phyloP scores from a whole-genome alignment of 2,113 vertebrate genomes.

The Pimephales promelas region DNA sequence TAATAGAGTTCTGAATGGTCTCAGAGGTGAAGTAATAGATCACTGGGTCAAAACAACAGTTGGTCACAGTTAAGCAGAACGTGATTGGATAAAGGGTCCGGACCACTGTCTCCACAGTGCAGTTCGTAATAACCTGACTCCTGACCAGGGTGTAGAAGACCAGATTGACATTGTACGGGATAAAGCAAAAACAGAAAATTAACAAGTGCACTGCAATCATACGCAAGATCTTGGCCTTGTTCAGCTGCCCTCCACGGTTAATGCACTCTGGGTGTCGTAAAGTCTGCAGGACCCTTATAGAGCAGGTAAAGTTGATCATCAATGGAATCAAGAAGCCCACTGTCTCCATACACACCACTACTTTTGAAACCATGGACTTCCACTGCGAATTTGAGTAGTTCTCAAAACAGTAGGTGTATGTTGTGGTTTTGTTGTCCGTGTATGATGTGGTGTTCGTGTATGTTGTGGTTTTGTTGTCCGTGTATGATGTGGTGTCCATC shows the following conservation, averaged over 20 bases:
- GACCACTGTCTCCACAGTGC: slow-evolving; percentile 74
- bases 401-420: slow-evolving; percentile 83
- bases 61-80: slow-evolving; percentile 83
- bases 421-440: background rate
- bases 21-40: slow-evolving; percentile 88
- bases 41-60: slow-evolving; percentile 87
- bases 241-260: slow-evolving; percentile 77
- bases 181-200: slow-evolving; percentile 87
- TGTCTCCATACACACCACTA: slow-evolving; percentile 84
- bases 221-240: slow-evolving; percentile 82
- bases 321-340: slow-evolving; percentile 86
- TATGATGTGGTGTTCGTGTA: too few relatives aligned
- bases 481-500: slow-evolving; percentile 67
- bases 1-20: slow-evolving; percentile 86
- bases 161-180: slow-evolving; percentile 83
- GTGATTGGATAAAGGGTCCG: slow-evolving; percentile 84
- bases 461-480: fast-evolving
- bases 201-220: slow-evolving; percentile 86
- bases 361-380: slow-evolving; percentile 82
- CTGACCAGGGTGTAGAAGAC: slow-evolving; percentile 86
- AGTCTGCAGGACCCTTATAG: slow-evolving; percentile 80
- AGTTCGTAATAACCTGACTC: slow-evolving; percentile 78
- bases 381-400: slow-evolving; percentile 80
- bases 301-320: slow-evolving; percentile 84
- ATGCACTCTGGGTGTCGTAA: slow-evolving; percentile 78